Evolutionary conservation across 2,797 vertebrate genomes (phyloP), one percentile per base, ranked within the genome.

Genomic region (Ctenopoma multispine): DNA sequence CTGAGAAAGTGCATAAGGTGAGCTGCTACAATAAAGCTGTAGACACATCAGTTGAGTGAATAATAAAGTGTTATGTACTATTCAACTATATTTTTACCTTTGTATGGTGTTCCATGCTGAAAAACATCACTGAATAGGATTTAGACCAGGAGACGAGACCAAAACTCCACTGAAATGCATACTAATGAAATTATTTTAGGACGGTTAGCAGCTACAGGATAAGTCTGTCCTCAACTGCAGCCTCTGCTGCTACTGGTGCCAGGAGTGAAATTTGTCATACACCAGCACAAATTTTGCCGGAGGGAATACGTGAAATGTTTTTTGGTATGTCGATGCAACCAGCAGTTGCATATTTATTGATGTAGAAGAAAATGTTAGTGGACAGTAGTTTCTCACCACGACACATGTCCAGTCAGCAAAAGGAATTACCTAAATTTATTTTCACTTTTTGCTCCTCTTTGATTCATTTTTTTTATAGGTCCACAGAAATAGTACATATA

Each of bases 111-210:
- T 24, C 49, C 0, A 21, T 46, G 14, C 31, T 18, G 23, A 41
- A 55, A 68, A 65, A 63, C 60, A 6, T 49, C 21, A 9, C 49
- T 56, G 44, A 64, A 63, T 59, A 23, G 13, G 1, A 41, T 58
- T 58, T 20, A 43, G 40, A 63, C 34, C 20, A 24, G 21, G 13
- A 47, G 31, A 51, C 59, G 29, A 64, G 46, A 53, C 31, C 67
- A 64, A 61, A 63, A 34, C 43, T 54, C 27, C 15, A 10, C 18
- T 49, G 53, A 69, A 77, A 60, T 77, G 54, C 58, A 60, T 69
- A 15, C 21, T 63, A 73, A 75, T 79, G 31, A 49, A 73, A 77
- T 66, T 18, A 64, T 77, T 77, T 72, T 66, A 15, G 36, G 23
- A 69, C 3, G 31, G 24, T 63, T 50, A 46, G 50, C 57, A 72